These are phyloP conservation scores for Psittacara wagleri DNA, from an alignment of 2,113 vertebrate species.

Conservation along the genomic window DNA sequence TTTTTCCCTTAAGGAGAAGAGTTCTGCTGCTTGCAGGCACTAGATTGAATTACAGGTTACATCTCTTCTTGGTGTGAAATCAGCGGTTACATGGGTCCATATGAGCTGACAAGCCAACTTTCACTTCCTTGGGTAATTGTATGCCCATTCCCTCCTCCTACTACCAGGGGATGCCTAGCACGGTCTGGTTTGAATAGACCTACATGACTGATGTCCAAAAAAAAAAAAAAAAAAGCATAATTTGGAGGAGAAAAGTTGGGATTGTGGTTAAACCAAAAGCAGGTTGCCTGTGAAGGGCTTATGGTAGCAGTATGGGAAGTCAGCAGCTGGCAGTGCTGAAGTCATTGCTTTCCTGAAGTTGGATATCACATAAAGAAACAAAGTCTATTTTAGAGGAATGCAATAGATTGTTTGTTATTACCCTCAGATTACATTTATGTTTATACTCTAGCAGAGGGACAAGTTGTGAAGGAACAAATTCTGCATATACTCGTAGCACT, in stretches of 20 bases:
- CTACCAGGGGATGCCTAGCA: background rate
- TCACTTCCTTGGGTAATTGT: background rate
- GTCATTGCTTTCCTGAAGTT: background rate
- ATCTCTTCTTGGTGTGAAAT: background rate
- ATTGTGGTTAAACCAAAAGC: accelerated
- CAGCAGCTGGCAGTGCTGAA: background rate
- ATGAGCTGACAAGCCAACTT: background rate
- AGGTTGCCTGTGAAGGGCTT: too few species aligned
- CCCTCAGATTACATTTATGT: background rate
- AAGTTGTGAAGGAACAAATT: background rate
- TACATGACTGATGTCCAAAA: too few species aligned
- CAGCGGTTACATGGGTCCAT: background rate
- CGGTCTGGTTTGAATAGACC: background rate
- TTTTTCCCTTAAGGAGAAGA: background rate
- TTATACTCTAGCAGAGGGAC: background rate
- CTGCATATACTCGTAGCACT: background rate
- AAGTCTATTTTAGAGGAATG: background rate
- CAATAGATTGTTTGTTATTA: background rate
- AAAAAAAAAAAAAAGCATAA: accelerated
- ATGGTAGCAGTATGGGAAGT: background rate
- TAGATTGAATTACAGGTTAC: background rate
- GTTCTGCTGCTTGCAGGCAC: background rate
- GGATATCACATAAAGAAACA: background rate
- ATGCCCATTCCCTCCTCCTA: background rate
- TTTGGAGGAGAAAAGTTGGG: background rate